phyloP scores from a whole-genome alignment of 2,797 vertebrate species.

The Lepidocolaptes lacrymiger region DNA sequence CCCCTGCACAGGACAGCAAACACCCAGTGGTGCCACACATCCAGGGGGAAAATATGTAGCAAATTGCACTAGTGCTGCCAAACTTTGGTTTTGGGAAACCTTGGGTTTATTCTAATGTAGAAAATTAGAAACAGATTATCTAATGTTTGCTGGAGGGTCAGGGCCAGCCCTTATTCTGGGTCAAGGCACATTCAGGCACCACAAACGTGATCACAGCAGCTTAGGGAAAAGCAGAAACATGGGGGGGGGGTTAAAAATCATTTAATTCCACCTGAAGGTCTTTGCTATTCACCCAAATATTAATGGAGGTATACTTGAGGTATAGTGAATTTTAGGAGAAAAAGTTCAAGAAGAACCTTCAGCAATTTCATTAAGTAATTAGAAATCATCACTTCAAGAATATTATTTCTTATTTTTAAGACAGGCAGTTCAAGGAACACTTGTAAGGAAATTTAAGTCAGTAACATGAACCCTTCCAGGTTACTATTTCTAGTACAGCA shows the following conservation, averaged over 20 bases:
- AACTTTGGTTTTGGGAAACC: background rate
- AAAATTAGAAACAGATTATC: background rate
- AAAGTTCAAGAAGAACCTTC: background rate
- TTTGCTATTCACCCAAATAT: background rate
- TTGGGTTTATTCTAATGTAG: background rate
- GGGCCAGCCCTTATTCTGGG: background rate
- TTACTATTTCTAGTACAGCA: background rate
- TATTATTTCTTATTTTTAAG: background rate
- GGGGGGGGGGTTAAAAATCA: fast-evolving
- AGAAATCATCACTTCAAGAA: background rate
- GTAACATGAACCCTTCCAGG: background rate
- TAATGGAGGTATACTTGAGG: background rate
- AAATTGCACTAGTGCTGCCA: background rate
- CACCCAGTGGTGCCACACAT: fast-evolving
- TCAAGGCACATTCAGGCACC: background rate
- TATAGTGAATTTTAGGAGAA: background rate
- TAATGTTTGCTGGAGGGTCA: background rate
- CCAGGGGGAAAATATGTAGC: fast-evolving
- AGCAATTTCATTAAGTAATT: background rate
- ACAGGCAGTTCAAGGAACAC: background rate
- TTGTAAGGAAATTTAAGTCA: background rate
- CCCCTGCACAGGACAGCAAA: background rate
- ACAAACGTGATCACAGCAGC: background rate
- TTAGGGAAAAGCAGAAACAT: background rate
- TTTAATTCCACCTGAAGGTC: background rate